Evolutionary conservation across 2,888 invertebrate species (phyloP), one percentile per base, ranked within the genome.

Genomic region (Zonitis immaculata): DNA sequence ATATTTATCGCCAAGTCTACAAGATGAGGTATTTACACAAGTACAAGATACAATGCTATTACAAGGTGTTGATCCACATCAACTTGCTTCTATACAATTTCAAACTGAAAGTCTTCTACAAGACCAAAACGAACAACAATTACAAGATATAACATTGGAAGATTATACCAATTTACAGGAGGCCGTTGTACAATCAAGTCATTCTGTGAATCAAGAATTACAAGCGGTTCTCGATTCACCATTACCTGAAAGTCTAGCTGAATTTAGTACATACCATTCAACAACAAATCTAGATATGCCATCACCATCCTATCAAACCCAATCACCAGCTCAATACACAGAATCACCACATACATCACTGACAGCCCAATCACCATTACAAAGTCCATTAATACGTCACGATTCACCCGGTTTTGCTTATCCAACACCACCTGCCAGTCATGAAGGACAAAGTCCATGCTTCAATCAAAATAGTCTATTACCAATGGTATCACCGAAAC

Each of bases 351-450:
- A 74, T 51, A 65, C 77, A 3, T 79, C 79, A 6, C 62, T 82
- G 49, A 76, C 78, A 47, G 79, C 78, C 11, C 79, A 82, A 59
- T 85, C 84, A 1, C 85, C 86, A 0, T 64, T 85, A 55, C 83
- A 85, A 59, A 85, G 85, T 25, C 86, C 86, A 0, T 66, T 82
- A 30, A 78, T 81, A 16, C 74, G 80, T 56, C 82, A 82, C 65
- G 82, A 83, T 53, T 88, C 88, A n/a, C 88, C 88, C 1, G 85
- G 87, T 30, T 81, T 91, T 65, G 84, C 89, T 18, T 92, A 91
- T 70, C 91, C 92, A 2, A 92, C 92, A 7, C 92, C 92, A 18
- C 91, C 92, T 4, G 91, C 91, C 1, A 91, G 91, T 63, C 91
- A 91, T 65, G 91, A 91, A 76, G 89, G 89, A 18, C 84, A 87